A percentile compares a stretch with the other conserved stretches of the same genome.
phyloP scores from a whole-genome alignment of 2,888 invertebrate species.

The Spatulosminthurus flaviceps region DNA sequence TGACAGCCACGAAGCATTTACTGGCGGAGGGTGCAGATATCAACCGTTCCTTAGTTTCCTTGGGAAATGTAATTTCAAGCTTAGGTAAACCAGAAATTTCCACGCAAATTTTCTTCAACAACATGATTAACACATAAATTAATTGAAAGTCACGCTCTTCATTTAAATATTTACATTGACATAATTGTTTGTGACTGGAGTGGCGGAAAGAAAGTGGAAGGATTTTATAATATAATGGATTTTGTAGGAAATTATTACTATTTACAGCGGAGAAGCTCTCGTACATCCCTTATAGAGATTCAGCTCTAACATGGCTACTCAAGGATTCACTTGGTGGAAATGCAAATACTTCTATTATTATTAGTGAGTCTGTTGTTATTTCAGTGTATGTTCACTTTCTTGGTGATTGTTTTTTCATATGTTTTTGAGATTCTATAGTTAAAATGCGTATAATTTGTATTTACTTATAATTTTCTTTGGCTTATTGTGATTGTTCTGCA shows the following conservation, averaged over 20 bases:
- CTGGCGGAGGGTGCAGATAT: constrained; percentile 74
- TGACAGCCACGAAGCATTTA: constrained; percentile 64
- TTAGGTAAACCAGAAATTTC: constrained; percentile 70
- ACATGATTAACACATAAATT: neutral
- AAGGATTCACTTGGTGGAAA: constrained; percentile 84
- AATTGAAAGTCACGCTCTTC: neutral
- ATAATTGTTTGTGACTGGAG: no score
- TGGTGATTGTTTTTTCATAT: no score
- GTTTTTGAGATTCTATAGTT: no score
- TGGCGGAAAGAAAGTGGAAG: no score
- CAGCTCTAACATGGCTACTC: constrained; percentile 81
- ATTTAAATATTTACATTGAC: no score
- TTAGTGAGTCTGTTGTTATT: constrained; percentile 72
- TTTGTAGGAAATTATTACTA: neutral
- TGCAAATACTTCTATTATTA: constrained; percentile 80
- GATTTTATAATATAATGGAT: neutral
- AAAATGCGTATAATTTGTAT: no score
- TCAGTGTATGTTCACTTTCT: no score
- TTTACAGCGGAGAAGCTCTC: constrained; percentile 64
- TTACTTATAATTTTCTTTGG: neutral
- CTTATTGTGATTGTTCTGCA: constrained; percentile 65
- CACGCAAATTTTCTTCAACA: neutral
- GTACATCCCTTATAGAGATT: constrained; percentile 82
- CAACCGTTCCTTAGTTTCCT: constrained; percentile 81
- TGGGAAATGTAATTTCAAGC: constrained; percentile 83